Evolutionary conservation across 2,113 vertebrate species (phyloP), one percentile per base, ranked within the genome.

Genomic region (Machaerirhynchus nigripectus): DNA sequence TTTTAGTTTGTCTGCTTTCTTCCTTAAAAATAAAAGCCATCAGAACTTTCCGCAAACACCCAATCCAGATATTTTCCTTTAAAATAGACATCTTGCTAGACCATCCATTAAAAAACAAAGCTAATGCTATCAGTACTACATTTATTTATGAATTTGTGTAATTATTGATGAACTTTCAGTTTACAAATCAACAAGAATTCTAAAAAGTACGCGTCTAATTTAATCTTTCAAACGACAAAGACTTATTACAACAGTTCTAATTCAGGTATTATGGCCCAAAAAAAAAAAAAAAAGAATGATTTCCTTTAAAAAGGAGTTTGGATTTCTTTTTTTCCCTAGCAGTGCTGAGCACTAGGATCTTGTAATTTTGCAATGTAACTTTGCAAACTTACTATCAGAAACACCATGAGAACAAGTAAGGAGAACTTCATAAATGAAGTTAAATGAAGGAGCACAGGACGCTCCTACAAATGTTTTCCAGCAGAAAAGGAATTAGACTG

Each of bases 261-360:
- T 23, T 15, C 24, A 69, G 6, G 8, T 47, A 49, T 49, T 37
- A 61, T 0, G 2, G 11, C 4, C 22, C 8, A 49, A 42, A 92
- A 61, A 71, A 73, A 57, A n/a, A n/a, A 28, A 17, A 33, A 15
- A 44, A 21, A 19, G 8, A 75, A 15, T 20, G 75, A 15, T 31
- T 67, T 78, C 14, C 26, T 63, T 93, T 81, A 39, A 74, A 75
- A 84, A 80, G 19, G 11, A 59, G 7, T 39, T 82, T 22, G 3
- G 8, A 52, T 55, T 57, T 35, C 3, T 5, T 31, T 20, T 4
- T 8, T 1, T 0, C 15, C 15, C 15, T 28, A 37, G 9, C 19
- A 79, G 35, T 0, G 0, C 6, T 1, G 0, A 2, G 5, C 7
- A 23, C 11, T 28, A 80, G 3, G 6, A 65, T 70, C 13, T 35